These are phyloP conservation scores for Carassius auratus DNA, from an alignment of 2,113 vertebrate species.

Conservation along the genomic window DNA sequence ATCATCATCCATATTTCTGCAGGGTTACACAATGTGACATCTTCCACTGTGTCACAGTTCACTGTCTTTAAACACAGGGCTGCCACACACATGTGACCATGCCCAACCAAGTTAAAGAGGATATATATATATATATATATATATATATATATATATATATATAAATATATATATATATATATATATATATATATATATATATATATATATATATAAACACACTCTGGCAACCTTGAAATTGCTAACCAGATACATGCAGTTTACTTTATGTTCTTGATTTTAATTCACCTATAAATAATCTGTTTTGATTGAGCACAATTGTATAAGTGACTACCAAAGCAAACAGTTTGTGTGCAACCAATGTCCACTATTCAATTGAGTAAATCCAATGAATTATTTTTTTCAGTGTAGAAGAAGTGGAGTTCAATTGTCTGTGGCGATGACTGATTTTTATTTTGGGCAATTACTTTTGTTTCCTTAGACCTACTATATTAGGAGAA, in stretches of 20 bases:
- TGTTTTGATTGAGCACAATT: no score
- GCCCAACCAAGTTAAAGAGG: conserved; percentile 35
- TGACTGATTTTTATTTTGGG: not conserved
- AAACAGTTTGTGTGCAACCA: no score
- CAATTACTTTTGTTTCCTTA: not conserved
- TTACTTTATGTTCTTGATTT: not conserved
- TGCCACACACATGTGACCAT: not conserved
- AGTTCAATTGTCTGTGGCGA: not conserved
- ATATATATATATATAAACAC: no score
- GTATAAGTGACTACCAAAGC: no score
- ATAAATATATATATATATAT: not conserved
- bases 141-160: not conserved
- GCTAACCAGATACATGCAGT: not conserved
- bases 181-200: not conserved
- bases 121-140: not conserved
- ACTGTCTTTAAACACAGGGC: conserved; percentile 9
- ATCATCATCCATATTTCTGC: not conserved
- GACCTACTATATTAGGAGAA: not conserved
- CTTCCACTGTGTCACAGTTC: not conserved
- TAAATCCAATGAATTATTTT: no score
- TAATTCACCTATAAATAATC: not conserved
- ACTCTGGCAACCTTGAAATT: not conserved
- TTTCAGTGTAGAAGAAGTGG: no score
- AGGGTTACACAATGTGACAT: not conserved
- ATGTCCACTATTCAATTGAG: no score